phyloP scores from a whole-genome alignment of 35 echinoderm and acorn worm species.

The Patiria miniata region DNA sequence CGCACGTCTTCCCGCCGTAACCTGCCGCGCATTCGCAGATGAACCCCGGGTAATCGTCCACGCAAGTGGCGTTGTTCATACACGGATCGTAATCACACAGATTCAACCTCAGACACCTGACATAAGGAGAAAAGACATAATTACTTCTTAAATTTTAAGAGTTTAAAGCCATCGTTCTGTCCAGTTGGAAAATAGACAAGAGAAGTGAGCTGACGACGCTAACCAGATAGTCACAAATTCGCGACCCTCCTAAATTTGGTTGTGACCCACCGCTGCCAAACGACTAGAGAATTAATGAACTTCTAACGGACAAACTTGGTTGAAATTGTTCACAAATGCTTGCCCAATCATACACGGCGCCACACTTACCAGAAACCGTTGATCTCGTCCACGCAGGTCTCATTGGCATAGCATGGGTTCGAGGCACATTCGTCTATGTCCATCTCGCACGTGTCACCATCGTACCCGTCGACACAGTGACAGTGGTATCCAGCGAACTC shows the following conservation, averaged over 20 bases:
- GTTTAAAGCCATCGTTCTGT: too few relatives aligned
- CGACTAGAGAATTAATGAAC: too few relatives aligned
- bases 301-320: too few relatives aligned
- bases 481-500: conserved; percentile 41
- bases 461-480: conserved; percentile 34
- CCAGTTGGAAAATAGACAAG: too few relatives aligned
- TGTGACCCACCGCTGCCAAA: too few relatives aligned
- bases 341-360: not conserved
- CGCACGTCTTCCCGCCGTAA: conserved; percentile 63
- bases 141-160: too few relatives aligned
- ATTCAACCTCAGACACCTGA: not conserved
- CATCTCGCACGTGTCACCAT: conserved; percentile 44
- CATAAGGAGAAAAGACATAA: too few relatives aligned
- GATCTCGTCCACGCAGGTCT: conserved; percentile 71
- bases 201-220: too few relatives aligned
- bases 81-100: conserved; percentile 36
- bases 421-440: conserved; percentile 61
- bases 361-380: conserved; percentile 24
- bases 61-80: conserved; percentile 41
- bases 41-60: conserved; percentile 48
- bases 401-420: conserved; percentile 74
- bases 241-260: too few relatives aligned
- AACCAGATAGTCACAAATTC: too few relatives aligned
- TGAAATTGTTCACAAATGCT: too few relatives aligned
- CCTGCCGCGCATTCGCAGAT: conserved; percentile 63